Evolutionary conservation across 2,113 vertebrate genomes (phyloP).

Genomic region (Puntigrus tetrazona): DNA sequence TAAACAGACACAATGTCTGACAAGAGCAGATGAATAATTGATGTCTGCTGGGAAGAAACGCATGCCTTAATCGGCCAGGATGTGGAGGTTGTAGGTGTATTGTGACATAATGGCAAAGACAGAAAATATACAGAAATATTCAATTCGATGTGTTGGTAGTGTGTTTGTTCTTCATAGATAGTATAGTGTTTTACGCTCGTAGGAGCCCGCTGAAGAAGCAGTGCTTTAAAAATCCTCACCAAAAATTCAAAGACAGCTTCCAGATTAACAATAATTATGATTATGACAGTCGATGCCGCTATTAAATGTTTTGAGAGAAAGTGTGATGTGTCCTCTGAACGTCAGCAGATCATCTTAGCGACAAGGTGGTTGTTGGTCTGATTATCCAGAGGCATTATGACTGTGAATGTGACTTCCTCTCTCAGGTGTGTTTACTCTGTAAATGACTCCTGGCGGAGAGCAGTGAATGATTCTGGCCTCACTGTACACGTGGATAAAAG

Average conservation of each 20-base stretch:
- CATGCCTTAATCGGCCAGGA: neutral
- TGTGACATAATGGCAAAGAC: neutral
- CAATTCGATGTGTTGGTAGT: neutral
- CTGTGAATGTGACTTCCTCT: neutral
- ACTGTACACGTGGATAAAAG: slow-evolving; percentile 57
- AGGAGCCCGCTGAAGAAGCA: neutral
- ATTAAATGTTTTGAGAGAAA: neutral
- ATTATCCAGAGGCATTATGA: neutral
- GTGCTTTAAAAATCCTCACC: too few relatives aligned
- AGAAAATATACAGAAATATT: neutral
- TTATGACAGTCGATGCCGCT: neutral
- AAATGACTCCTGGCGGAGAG: slow-evolving; percentile 19
- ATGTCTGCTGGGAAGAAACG: neutral
- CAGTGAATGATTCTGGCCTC: neutral
- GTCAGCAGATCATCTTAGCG: neutral
- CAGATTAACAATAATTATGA: neutral
- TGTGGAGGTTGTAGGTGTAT: neutral
- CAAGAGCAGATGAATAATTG: slow-evolving; percentile 7
- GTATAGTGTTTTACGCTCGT: neutral
- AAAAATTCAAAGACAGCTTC: neutral
- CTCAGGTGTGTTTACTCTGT: slow-evolving; percentile 47
- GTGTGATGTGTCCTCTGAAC: neutral
- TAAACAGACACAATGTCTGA: neutral
- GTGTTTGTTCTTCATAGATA: neutral
- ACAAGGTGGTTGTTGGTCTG: neutral